A percentile compares a stretch with the other conserved stretches of the same genome.
phyloP scores from a whole-genome alignment of 1,140 invertebrate species.

The Leptinotarsa lineolata region DNA sequence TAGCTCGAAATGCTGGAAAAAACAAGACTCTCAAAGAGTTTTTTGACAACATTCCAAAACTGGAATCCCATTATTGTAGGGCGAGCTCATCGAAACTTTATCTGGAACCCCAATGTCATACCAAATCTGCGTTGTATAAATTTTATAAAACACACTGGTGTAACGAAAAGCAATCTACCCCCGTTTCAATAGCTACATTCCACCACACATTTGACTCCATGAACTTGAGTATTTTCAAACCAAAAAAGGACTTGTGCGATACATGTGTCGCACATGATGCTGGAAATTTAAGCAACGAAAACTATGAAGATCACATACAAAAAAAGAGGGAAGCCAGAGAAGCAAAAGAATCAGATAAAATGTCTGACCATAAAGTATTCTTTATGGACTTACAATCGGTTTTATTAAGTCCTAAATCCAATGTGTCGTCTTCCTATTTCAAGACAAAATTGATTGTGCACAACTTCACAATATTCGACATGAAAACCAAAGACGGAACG shows the following conservation, averaged over 20 bases:
- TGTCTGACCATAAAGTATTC: constrained; percentile 3
- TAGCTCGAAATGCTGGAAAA: too few species aligned
- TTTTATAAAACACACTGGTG: too few species aligned
- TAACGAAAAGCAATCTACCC: background rate
- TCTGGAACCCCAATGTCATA: too few species aligned
- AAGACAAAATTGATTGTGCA: constrained; percentile 19
- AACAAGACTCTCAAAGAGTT: too few species aligned
- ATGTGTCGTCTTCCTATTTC: background rate
- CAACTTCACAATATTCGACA: constrained; percentile 11
- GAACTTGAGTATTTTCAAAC: constrained; percentile 11
- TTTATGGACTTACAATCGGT: constrained; percentile 5
- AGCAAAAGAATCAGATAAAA: constrained; percentile 15
- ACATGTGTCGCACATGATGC: constrained; percentile 15
- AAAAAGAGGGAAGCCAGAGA: constrained; percentile 24
- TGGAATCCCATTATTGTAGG: too few species aligned
- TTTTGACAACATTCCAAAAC: too few species aligned
- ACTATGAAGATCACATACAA: constrained; percentile 15
- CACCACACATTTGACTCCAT: constrained; percentile 16
- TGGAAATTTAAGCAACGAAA: constrained; percentile 8
- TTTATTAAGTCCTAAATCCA: constrained; percentile 7
- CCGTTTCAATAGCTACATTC: constrained; percentile 17
- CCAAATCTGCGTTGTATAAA: too few species aligned
- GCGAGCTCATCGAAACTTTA: too few species aligned
- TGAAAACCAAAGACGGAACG: constrained; percentile 12
- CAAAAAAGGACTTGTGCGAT: constrained; percentile 29